These are phyloP conservation scores for Gobius niger DNA, from an alignment of 2,113 vertebrate species.

Conservation along the genomic window DNA sequence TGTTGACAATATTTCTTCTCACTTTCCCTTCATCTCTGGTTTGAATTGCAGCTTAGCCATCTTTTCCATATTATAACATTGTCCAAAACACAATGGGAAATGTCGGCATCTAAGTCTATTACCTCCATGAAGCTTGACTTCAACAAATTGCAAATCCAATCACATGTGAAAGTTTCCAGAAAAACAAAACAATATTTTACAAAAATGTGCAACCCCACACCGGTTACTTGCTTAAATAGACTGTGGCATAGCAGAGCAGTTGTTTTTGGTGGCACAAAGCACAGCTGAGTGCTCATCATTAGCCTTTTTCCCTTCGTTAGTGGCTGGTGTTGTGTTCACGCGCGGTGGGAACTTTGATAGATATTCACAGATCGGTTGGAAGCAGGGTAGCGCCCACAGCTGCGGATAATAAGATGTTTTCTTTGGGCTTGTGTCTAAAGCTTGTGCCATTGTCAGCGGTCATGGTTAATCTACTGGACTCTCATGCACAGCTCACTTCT, in stretches of 20 bases:
- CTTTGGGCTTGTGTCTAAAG: conserved; percentile 67
- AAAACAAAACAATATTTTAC: no score
- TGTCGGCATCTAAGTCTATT: neutral
- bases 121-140: neutral
- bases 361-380: conserved; percentile 63
- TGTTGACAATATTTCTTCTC: no score
- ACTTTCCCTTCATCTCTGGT: no score
- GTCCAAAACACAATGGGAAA: neutral
- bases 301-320: conserved; percentile 52
- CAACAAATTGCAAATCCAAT: no score
- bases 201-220: no score
- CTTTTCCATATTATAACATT: no score
- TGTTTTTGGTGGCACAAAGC: conserved; percentile 30
- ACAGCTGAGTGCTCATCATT: conserved; percentile 35
- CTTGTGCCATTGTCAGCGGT: conserved; percentile 71
- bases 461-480: conserved; percentile 73
- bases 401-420: conserved; percentile 74
- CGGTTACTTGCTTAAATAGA: no score
- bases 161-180: no score
- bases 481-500: conserved; percentile 51
- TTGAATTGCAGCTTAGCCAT: no score
- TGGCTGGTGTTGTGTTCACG: conserved; percentile 39
- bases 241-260: neutral
- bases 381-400: conserved; percentile 58
- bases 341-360: conserved; percentile 61